Evolutionary conservation across 92 coral and sea anemone genomes (phyloP).

Genomic region (Heliopora coerulea): DNA sequence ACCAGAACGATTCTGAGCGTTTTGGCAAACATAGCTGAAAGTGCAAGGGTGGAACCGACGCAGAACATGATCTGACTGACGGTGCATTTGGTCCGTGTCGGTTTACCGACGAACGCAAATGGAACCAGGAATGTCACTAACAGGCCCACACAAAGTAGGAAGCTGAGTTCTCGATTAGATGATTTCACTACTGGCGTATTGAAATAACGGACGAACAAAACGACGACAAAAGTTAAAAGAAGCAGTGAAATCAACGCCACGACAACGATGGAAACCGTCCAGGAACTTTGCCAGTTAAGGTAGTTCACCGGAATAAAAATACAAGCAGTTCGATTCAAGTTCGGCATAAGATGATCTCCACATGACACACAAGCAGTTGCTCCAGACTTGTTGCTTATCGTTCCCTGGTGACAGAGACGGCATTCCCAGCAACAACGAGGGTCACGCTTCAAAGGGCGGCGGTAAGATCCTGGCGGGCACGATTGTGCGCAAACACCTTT

Average conservation of each 20-base stretch:
- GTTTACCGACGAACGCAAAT: conserved; percentile 60
- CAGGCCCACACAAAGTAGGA: conserved; percentile 57
- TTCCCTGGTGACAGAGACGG: conserved; percentile 52
- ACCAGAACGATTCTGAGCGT: conserved; percentile 71
- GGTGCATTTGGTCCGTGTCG: conserved; percentile 61
- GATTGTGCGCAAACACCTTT: conserved; percentile 24
- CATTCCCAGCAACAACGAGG: conserved; percentile 78
- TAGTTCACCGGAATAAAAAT: conserved; percentile 59
- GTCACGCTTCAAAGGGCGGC: background rate
- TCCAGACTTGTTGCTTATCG: conserved; percentile 56
- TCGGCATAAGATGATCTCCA: conserved; percentile 42
- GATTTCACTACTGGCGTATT: conserved; percentile 81
- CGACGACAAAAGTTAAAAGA: conserved; percentile 24
- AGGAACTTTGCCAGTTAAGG: conserved; percentile 58
- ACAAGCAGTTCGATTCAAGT: conserved; percentile 57
- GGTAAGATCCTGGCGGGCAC: background rate
- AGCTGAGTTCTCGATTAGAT: conserved; percentile 71
- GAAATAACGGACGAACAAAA: conserved; percentile 57
- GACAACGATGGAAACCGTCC: conserved; percentile 59
- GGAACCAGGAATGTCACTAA: conserved; percentile 69
- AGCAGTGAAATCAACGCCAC: conserved; percentile 46
- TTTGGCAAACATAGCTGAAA: conserved; percentile 65
- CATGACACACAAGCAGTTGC: conserved; percentile 61
- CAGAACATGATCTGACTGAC: conserved; percentile 65
- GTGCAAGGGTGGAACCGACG: conserved; percentile 57